Percentiles rank a stretch among this genome's conserved stretches.
These are phyloP conservation scores for Cactoblastis cactorum DNA, from an alignment of 2,888 invertebrate species.

Conservation along the genomic window DNA sequence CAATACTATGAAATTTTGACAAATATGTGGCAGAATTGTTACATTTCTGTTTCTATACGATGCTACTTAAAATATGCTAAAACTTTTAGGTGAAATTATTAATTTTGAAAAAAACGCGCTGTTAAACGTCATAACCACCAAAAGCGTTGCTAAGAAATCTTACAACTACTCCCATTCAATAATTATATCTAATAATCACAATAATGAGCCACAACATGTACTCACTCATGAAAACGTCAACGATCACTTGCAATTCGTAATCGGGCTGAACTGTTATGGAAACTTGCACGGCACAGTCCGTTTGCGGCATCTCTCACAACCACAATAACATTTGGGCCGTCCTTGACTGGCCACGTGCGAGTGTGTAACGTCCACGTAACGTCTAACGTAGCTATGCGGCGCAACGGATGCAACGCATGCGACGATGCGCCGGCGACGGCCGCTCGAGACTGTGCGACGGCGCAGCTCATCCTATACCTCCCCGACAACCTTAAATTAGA, in stretches of 20 bases:
- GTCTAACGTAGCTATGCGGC: slow-evolving; percentile 27
- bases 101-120: no score
- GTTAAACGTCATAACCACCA: no score
- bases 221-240: slow-evolving; percentile 79
- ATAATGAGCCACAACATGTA: slow-evolving; percentile 28
- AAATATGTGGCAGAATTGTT: no score
- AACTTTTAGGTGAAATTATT: no score
- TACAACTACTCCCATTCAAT: background rate
- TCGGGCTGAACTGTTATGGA: slow-evolving; percentile 70
- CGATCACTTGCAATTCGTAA: slow-evolving; percentile 65
- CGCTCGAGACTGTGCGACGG: slow-evolving; percentile 72
- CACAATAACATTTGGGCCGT: slow-evolving; percentile 48
- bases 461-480: slow-evolving; percentile 60
- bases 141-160: no score
- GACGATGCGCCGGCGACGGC: slow-evolving; percentile 52
- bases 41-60: no score
- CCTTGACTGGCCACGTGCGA: slow-evolving; percentile 32
- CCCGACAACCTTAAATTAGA: slow-evolving; percentile 77
- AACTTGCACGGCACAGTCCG: slow-evolving; percentile 71
- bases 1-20: no score
- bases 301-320: slow-evolving; percentile 72
- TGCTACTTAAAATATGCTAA: no score
- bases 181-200: background rate
- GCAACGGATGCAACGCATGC: slow-evolving; percentile 31
- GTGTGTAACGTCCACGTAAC: no score